phyloP scores from a whole-genome alignment of 2,797 vertebrate genomes.

The Gymnothorax javanicus region DNA sequence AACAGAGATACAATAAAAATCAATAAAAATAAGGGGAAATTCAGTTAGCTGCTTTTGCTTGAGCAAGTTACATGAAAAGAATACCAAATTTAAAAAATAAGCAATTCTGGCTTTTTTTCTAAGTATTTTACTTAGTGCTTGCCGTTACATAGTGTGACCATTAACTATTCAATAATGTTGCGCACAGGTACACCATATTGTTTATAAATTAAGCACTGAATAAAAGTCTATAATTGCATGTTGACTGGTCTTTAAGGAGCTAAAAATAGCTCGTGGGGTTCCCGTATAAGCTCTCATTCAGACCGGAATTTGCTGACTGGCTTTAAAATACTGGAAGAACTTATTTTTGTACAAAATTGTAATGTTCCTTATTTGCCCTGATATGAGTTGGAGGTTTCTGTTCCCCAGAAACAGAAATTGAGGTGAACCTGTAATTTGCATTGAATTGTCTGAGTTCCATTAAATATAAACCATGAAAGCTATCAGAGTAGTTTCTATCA shows the following conservation, averaged over 20 bases:
- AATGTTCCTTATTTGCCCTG: slow-evolving; percentile 47
- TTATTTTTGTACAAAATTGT: slow-evolving; percentile 61
- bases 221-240: slow-evolving; percentile 79
- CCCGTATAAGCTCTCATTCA: slow-evolving; percentile 61
- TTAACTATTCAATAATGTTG: slow-evolving; percentile 72
- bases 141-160: slow-evolving; percentile 42
- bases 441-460: neutral
- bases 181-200: slow-evolving; percentile 80
- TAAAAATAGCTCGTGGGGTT: slow-evolving; percentile 78
- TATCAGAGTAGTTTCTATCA: neutral
- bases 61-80: neutral
- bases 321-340: slow-evolving; percentile 71
- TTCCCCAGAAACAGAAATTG: slow-evolving; percentile 65
- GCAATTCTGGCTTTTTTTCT: neutral
- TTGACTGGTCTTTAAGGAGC: slow-evolving; percentile 72
- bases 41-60: neutral
- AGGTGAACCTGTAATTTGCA: neutral
- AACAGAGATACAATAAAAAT: neutral
- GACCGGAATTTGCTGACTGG: slow-evolving; percentile 68
- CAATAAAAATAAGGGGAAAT: neutral
- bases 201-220: slow-evolving; percentile 80
- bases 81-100: neutral
- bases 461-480: neutral
- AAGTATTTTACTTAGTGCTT: neutral
- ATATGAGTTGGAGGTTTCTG: slow-evolving; percentile 64